phyloP scores from a whole-genome alignment of 2,113 vertebrate genomes.

The Cyanoramphus novaezelandiae region DNA sequence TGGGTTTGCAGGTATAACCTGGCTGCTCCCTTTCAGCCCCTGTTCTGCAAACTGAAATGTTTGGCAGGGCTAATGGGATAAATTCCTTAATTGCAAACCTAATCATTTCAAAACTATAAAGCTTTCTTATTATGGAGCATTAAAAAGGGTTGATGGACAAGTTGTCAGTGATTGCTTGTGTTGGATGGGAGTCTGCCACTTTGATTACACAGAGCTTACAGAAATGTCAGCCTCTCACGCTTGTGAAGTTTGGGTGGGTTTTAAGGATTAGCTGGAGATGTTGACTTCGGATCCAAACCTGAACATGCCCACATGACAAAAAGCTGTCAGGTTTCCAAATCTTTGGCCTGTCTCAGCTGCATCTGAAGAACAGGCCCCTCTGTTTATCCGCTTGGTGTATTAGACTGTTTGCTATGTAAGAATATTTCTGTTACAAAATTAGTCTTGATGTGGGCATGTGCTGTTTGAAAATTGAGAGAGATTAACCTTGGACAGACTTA shows the following conservation, averaged over 20 bases:
- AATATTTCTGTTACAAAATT: background rate
- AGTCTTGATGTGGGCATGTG: background rate
- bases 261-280: background rate
- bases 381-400: background rate
- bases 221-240: background rate
- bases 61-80: background rate
- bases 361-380: background rate
- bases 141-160: background rate
- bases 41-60: background rate
- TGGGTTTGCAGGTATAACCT: background rate
- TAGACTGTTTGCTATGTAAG: background rate
- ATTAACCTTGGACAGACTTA: background rate
- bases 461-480: background rate
- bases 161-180: background rate
- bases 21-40: background rate
- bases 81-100: background rate
- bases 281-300: background rate
- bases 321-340: background rate
- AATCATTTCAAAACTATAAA: background rate
- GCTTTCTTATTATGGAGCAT: background rate
- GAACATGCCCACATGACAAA: background rate
- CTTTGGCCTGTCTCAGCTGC: background rate
- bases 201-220: background rate
- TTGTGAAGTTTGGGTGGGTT: background rate
- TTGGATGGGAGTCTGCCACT: background rate